Base-by-base conservation (phyloP, 2,888 invertebrate genomes). In the Yponomeuta plumbellus region DNA sequence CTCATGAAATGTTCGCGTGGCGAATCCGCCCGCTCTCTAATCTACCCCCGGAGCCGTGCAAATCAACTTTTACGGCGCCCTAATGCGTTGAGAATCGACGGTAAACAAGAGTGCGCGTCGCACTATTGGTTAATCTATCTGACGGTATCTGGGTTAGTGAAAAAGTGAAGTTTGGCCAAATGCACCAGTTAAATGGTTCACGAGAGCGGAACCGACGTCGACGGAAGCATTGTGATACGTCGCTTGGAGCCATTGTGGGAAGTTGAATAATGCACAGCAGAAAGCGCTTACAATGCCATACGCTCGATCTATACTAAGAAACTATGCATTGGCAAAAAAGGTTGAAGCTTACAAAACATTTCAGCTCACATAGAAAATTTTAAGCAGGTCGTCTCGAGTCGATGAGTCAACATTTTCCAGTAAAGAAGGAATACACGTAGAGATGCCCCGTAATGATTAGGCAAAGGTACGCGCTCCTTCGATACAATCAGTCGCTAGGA, bases 91-190 rank as follows among this genome's bases (percentile, higher is more conserved):
- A 83, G 83, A 87, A 86, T 86, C 79, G 80, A 73, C 68, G 70
- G 80, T 79, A 86, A 86, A 86, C 83, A 86, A 82, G 79, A 77
- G 73, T 40, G 61, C 56, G 56, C 52, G 21, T 22, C 61, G 21
- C 13, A n/a, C 72, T 75, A 79, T 84, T 78, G 76, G 79, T 76
- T 78, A 79, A 81, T 78, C 76, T 76, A 76, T 70, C 67, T 70
- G 68, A 67, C 63, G 72, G 71, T 72, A 85, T 85, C 81, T 84
- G 74, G 84, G 77, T 70, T 83, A 76, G 80, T 78, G 84, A 81
- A 89, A 88, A 88, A 88, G 89, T 86, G 88, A 88, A 87, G 86
- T 86, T 87, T 90, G 84, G 83, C 81, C 84, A 83, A 88, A 85
- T 85, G 86, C 85, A 86, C 86, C 84, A 88, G 84, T 90, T 89